Percentiles rank a stretch among this genome's conserved stretches.
Conservation (phyloP, 2,797 vertebrate species). For the Anguilla megastoma region DNA sequence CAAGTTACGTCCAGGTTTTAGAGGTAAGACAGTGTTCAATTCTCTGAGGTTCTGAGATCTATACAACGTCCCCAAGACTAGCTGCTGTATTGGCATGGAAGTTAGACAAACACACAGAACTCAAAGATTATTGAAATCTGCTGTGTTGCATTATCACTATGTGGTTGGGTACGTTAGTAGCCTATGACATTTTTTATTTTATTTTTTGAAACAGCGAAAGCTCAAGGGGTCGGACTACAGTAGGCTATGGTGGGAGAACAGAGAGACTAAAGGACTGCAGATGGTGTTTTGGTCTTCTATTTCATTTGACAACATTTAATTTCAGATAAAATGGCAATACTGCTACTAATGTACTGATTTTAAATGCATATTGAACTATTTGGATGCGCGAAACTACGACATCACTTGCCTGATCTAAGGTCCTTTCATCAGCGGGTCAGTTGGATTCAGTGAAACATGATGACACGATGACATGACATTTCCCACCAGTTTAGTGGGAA, state of each 20-base stretch:
- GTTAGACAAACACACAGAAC: not conserved
- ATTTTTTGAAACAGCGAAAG: not conserved
- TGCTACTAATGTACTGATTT: not conserved
- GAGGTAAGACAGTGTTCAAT: slow-evolving; percentile 75
- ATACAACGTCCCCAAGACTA: not conserved
- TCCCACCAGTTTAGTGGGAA: not conserved
- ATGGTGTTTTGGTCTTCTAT: not conserved
- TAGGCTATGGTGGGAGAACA: not conserved
- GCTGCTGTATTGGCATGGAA: not conserved
- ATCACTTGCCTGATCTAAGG: not conserved
- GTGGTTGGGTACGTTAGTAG: not conserved
- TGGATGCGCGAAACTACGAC: not conserved
- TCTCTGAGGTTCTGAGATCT: not conserved
- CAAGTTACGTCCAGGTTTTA: slow-evolving; percentile 90
- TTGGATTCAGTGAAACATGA: not conserved
- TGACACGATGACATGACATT: not conserved
- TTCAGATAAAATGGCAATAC: not conserved
- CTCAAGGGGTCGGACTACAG: not conserved
- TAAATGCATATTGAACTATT: not conserved
- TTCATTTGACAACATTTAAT: not conserved
- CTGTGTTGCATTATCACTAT: not conserved
- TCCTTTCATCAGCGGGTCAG: not conserved
- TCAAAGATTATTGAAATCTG: not conserved
- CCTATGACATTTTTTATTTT: not conserved
- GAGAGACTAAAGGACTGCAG: not conserved